These are phyloP conservation scores for Drosophila affinis DNA, from an alignment of 2,888 invertebrate species.

Conservation along the genomic window DNA sequence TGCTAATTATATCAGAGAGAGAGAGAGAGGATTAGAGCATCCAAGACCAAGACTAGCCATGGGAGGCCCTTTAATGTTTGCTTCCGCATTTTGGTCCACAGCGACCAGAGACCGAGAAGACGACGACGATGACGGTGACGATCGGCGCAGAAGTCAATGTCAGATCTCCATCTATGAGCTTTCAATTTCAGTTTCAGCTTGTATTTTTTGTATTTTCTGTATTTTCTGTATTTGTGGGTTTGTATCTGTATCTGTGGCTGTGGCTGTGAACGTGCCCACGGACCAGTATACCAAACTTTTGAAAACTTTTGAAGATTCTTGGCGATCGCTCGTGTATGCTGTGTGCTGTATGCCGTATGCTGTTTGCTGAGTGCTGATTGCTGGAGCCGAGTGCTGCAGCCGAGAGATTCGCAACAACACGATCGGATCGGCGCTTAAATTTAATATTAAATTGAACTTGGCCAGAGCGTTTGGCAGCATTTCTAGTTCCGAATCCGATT, in stretches of 20 bases:
- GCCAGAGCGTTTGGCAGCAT: slow-evolving; percentile 67
- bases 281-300: slow-evolving; percentile 55
- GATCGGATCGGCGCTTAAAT: slow-evolving; percentile 44
- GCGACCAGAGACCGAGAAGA: neutral
- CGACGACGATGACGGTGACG: neutral
- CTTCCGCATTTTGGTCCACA: slow-evolving; percentile 42
- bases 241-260: slow-evolving; percentile 2
- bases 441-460: slow-evolving; percentile 81
- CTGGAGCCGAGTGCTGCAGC: slow-evolving; percentile 8
- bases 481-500: slow-evolving; percentile 74
- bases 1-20: neutral
- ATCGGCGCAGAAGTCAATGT: slow-evolving; percentile 63
- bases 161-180: slow-evolving; percentile 50
- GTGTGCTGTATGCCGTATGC: slow-evolving; percentile 8
- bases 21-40: neutral
- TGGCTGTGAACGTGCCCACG: slow-evolving; percentile 63
- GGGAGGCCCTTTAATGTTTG: slow-evolving; percentile 16
- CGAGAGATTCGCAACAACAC: slow-evolving; percentile 17
- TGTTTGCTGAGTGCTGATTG: neutral
- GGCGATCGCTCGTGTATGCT: slow-evolving; percentile 13
- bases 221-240: neutral
- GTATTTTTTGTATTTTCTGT: neutral
- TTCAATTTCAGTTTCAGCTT: slow-evolving; percentile 51
- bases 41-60: neutral
- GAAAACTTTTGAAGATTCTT: slow-evolving; percentile 66